These are phyloP conservation scores for Lapara coniferarum DNA, from an alignment of 2,888 invertebrate species.

Conservation along the genomic window DNA sequence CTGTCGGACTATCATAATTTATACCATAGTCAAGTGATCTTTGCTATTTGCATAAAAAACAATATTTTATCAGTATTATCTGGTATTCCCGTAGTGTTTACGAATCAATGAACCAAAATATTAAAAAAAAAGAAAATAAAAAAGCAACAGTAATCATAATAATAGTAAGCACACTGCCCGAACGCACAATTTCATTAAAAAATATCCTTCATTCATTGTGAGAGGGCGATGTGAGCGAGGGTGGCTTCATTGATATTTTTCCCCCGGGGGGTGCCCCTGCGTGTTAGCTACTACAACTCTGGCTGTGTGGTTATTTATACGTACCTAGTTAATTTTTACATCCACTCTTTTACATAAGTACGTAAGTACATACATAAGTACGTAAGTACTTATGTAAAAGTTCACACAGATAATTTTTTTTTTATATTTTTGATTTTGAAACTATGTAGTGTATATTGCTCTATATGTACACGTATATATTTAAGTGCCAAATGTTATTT, in stretches of 20 bases:
- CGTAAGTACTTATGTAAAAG: too few relatives aligned
- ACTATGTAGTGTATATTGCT: background rate
- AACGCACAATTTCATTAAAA: slow-evolving; percentile 37
- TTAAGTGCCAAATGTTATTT: too few relatives aligned
- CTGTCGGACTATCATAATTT: background rate
- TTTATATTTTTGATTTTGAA: background rate
- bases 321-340: slow-evolving; percentile 9
- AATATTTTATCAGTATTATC: background rate
- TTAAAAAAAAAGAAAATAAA: background rate
- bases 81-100: background rate
- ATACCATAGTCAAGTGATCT: background rate
- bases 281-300: slow-evolving; percentile 18
- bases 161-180: slow-evolving; percentile 11
- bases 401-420: too few relatives aligned
- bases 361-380: too few relatives aligned
- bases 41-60: background rate
- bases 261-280: slow-evolving; percentile 21
- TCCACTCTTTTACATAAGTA: background rate
- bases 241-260: slow-evolving; percentile 28
- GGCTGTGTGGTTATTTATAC: slow-evolving; percentile 16
- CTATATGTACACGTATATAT: background rate
- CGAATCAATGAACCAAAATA: background rate
- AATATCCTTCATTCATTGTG: slow-evolving; percentile 37
- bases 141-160: slow-evolving; percentile 8
- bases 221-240: slow-evolving; percentile 31